A percentile compares a stretch with the other conserved stretches of the same genome.
Evolutionary conservation across 2,797 vertebrate genomes (phyloP).

Genomic region (Argya squamiceps): DNA sequence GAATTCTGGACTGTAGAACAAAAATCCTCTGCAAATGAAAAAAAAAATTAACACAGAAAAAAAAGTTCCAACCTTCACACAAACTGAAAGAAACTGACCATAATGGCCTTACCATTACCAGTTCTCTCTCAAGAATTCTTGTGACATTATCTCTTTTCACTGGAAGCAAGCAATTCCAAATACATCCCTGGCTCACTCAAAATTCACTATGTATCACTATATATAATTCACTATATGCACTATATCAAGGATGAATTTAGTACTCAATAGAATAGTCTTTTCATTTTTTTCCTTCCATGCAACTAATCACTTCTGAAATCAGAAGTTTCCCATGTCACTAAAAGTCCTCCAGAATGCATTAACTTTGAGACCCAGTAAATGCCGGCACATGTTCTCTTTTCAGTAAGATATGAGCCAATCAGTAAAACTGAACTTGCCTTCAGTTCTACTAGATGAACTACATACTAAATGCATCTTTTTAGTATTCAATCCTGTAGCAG

Average conservation of each 20-base stretch:
- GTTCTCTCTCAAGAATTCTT: neutral
- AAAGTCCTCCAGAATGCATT: neutral
- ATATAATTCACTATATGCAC: neutral
- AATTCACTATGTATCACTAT: neutral
- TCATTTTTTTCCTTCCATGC: neutral
- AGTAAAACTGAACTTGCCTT: neutral
- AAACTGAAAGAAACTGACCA: neutral
- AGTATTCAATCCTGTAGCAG: neutral
- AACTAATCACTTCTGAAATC: neutral
- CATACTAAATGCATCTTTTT: neutral
- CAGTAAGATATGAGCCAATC: neutral
- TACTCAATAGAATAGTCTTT: neutral
- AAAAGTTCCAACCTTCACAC: neutral
- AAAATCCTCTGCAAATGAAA: constrained; percentile 59
- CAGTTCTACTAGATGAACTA: neutral
- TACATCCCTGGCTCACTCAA: neutral
- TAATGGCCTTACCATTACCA: neutral
- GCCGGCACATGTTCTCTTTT: neutral
- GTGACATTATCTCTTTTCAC: neutral
- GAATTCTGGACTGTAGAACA: constrained; percentile 88
- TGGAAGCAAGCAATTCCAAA: neutral
- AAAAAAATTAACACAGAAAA: neutral
- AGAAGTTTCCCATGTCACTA: neutral
- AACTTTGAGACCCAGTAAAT: neutral
- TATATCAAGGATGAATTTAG: neutral